Evolutionary conservation across 1,140 invertebrate species (phyloP).

Genomic region (Drosophila ficusphila): DNA sequence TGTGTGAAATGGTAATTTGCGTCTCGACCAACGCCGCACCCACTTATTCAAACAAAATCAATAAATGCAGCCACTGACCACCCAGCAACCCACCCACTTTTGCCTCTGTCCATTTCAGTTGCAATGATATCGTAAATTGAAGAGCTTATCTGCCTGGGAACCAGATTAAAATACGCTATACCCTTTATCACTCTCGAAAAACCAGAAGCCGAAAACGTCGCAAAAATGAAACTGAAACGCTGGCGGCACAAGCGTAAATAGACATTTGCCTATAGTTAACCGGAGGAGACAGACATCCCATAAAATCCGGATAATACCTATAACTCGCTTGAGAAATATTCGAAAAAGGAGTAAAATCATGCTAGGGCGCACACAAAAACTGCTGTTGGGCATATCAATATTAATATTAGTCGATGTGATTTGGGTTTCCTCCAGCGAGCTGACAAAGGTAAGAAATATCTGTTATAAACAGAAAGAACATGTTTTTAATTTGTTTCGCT

Average conservation of each 20-base stretch:
- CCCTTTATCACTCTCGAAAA: constrained; percentile 19
- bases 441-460: constrained; percentile 89
- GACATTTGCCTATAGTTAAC: constrained; percentile 32
- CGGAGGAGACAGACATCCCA: constrained; percentile 7
- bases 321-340: constrained; percentile 2
- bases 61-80: constrained; percentile 35
- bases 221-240: constrained; percentile 70
- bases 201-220: constrained; percentile 11
- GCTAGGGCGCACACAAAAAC: constrained; percentile 87
- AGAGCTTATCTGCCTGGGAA: background rate
- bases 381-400: constrained; percentile 91
- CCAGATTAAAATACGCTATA: constrained; percentile 3
- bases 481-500: constrained; percentile 15
- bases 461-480: background rate
- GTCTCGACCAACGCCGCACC: constrained; percentile 21
- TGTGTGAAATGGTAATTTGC: constrained; percentile 28
- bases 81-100: background rate
- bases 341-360: constrained; percentile 31
- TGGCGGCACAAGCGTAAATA: constrained; percentile 77
- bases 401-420: constrained; percentile 93
- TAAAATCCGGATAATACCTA: constrained; percentile 9
- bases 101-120: constrained; percentile 15
- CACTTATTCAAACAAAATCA: constrained; percentile 42
- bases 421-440: constrained; percentile 94
- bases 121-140: constrained; percentile 12